Evolutionary conservation across 2,797 vertebrate genomes (phyloP), one percentile per base, ranked within the genome.

Genomic region (Lepus oiostolus): DNA sequence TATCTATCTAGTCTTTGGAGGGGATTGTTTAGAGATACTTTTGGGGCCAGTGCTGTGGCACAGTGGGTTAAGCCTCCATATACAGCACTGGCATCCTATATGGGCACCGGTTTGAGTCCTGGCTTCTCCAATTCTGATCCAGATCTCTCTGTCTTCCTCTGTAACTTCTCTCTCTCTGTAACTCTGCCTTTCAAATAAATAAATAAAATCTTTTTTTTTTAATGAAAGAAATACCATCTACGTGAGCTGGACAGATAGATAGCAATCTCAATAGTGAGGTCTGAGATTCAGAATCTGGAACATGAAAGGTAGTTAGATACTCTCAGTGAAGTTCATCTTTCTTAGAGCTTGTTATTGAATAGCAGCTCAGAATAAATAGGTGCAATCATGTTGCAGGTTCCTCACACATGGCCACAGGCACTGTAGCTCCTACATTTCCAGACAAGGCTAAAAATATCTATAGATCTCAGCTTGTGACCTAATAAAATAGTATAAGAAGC

Each of bases 211-310:
- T 47, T 47, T 47, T 47, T 42, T 47, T 47, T 47, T 47, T 8
- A 47, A 47, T 47, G 42, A 47, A 47, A 47, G 8, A 58, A 58
- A 58, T 13, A 17, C 17, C 54, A 14, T 58, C 54, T 58, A 58
- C 54, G 1, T 13, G 17, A 58, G 17, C 54, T 58, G 54, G 13
- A 58, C 54, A 14, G 54, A 58, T 58, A 58, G 16, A 58, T 19
- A 58, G 54, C 54, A 58, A 58, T 19, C 54, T 58, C 54, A 42
- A 32, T 3, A 54, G 28, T 74, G 62, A 65, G 30, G 68, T 79
- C 77, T 86, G 10, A 42, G 72, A 87, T 79, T 88, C 38, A 94
- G 76, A 87, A 67, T 17, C 35, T 88, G 32, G n/a, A 60, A 5
- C 28, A 63, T 58, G 32, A 72, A 79, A 60, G 52, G 10, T 7